Percentiles rank a stretch among this genome's conserved stretches.
phyloP scores from a whole-genome alignment of 2,797 vertebrate genomes.

The Leuciscus waleckii region DNA sequence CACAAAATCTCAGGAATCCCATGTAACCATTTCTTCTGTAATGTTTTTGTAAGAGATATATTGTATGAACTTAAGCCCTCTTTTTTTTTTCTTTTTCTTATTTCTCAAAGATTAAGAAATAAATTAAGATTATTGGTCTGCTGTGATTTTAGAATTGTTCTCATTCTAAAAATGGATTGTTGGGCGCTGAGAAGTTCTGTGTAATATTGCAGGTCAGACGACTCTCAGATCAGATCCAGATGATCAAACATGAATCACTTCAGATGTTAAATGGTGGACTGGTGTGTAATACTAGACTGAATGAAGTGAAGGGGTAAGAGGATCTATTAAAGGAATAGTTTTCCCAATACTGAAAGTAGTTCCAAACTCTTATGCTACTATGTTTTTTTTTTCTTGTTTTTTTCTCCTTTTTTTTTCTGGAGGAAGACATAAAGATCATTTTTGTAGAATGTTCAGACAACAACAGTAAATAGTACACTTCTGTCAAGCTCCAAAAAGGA shows the following conservation, averaged over 20 bases:
- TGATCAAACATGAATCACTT: neutral
- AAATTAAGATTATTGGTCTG: neutral
- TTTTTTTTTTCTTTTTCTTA: neutral
- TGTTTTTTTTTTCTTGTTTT: neutral
- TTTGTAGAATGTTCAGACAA: neutral
- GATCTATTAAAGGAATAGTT: constrained; percentile 28
- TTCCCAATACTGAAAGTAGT: neutral
- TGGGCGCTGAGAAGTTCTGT: constrained; percentile 57
- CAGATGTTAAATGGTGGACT: neutral
- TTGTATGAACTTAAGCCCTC: constrained; percentile 2
- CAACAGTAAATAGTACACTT: neutral
- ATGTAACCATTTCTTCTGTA: constrained; percentile 27
- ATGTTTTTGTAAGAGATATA: constrained; percentile 54
- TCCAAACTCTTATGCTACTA: neutral
- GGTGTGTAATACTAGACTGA: neutral
- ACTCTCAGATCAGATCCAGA: neutral
- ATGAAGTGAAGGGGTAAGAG: neutral
- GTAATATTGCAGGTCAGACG: neutral
- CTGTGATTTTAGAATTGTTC: constrained; percentile 32
- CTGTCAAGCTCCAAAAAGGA: neutral
- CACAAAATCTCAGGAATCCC: constrained; percentile 39
- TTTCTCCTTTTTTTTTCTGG: neutral
- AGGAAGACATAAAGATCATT: neutral
- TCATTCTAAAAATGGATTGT: constrained; percentile 48
- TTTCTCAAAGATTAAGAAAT: neutral